Percentiles rank a stretch among this genome's conserved stretches.
These are phyloP conservation scores for Brachionus rubens DNA, from an alignment of 1,140 invertebrate species.

Conservation along the genomic window DNA sequence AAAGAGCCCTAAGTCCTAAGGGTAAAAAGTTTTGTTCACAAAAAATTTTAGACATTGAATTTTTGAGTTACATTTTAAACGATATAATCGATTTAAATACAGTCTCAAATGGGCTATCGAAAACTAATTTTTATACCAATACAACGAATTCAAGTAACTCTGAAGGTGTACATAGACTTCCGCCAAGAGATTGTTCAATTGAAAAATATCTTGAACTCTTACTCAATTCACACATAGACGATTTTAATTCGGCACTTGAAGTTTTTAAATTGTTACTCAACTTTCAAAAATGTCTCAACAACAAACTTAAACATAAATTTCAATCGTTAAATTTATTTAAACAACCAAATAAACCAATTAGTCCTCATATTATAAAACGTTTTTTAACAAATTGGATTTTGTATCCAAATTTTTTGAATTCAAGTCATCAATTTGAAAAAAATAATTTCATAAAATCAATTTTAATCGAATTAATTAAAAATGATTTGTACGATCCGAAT, in stretches of 20 bases:
- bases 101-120: not conserved
- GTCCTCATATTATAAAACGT: not conserved
- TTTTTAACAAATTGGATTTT: constrained; percentile 28
- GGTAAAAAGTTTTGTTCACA: not conserved
- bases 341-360: not conserved
- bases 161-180: not conserved
- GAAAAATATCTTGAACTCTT: constrained; percentile 15
- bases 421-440: constrained; percentile 36
- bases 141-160: not conserved
- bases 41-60: constrained; percentile 11
- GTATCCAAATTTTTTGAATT: constrained; percentile 42
- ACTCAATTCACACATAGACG: not conserved
- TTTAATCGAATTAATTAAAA: constrained; percentile 4
- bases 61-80: constrained; percentile 12
- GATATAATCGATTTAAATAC: constrained; percentile 1
- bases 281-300: constrained; percentile 14
- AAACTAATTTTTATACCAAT: not conserved
- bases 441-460: constrained; percentile 24
- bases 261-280: not conserved
- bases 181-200: not conserved
- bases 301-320: not conserved
- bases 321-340: not conserved
- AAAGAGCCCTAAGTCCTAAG: not conserved
- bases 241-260: not conserved
- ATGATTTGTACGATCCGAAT: constrained; percentile 33